These are phyloP conservation scores for Cheirogaleus major DNA, from an alignment of 2,797 vertebrate species.

Conservation along the genomic window DNA sequence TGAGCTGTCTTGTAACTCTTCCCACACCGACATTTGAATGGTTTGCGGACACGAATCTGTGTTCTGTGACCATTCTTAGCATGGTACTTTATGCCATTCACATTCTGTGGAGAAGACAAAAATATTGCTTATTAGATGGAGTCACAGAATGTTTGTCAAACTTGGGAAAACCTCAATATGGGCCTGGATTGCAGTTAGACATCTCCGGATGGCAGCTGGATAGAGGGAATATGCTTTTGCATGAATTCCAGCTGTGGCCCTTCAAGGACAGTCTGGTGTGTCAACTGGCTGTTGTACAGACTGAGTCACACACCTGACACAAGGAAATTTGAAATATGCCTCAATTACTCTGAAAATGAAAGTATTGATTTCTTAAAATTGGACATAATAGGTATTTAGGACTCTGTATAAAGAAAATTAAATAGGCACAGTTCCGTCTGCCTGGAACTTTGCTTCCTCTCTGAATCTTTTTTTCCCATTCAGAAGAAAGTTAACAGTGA, in stretches of 20 bases:
- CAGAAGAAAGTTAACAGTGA: not conserved
- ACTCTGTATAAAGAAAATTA: not conserved
- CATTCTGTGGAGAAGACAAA: slow-evolving; percentile 91
- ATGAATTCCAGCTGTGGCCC: not conserved
- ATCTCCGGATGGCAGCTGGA: not conserved
- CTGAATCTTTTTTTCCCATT: not conserved
- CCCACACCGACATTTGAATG: slow-evolving; percentile 98
- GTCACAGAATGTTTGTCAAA: not conserved
- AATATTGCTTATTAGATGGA: not conserved
- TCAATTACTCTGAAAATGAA: not conserved
- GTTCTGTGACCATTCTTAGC: slow-evolving; percentile 99
- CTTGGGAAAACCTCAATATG: not conserved
- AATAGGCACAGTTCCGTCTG: not conserved
- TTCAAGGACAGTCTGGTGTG: not conserved
- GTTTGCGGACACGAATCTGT: slow-evolving; percentile 98
- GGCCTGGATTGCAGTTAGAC: not conserved
- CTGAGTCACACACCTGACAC: not conserved
- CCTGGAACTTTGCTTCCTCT: not conserved
- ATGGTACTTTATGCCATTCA: slow-evolving; percentile 99
- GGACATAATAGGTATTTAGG: not conserved
- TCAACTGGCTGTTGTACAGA: not conserved
- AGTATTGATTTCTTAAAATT: not conserved
- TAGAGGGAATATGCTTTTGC: not conserved
- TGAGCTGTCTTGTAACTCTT: slow-evolving; percentile 99
- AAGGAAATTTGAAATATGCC: not conserved